Base-by-base conservation (phyloP, 2,797 vertebrate genomes). In the Mormyrops boulengeri region DNA sequence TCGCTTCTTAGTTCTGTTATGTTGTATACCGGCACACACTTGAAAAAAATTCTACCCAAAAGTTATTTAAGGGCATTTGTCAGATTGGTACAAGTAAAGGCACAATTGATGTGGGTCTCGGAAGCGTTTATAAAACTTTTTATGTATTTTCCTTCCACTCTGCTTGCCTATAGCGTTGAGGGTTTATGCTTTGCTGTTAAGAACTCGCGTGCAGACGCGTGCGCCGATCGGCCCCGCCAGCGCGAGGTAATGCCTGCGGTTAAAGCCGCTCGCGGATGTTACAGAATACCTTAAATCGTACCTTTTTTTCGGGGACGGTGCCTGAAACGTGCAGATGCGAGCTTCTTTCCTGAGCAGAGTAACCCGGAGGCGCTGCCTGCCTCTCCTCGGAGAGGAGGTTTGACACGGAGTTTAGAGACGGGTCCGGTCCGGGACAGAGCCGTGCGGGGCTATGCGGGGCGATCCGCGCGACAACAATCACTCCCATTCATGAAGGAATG, bases 401-500 rank as follows among this genome's bases (percentile, higher is more conserved):
- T 89, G 88, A 85, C 88, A 89, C 84, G 60, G 57, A 53, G 41
- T 85, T 89, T 85, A 62, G 88, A 85, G 53, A 85, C 22, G 77
- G 82, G 80, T 85, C 22, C 88, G 57, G 80, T 85, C 55, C 55
- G 26, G 62, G 62, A 69, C 62, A 30, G 62, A 69, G 53, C n/a
- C 80, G 85, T 52, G 69, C 60, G 62, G 19, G 50, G 88, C 11
- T 49, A 26, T 89, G 80, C 91, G 55, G 87, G 53, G 44, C 88
- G 69, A 88, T 84, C 91, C 87, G 38, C 77, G 30, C 85, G 77
- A 87, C 89, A 92, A 92, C 92, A 88, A 90, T 92, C 92, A 90
- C 91, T 90, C 91, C 93, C 93, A 92, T 93, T 92, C 94, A 92
- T 91, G 62, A 87, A 53, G 93, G 94, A 93, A 95, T 93, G 92